Conservation (phyloP, 64 coral and sea anemone species). For the Porites lutea region DNA sequence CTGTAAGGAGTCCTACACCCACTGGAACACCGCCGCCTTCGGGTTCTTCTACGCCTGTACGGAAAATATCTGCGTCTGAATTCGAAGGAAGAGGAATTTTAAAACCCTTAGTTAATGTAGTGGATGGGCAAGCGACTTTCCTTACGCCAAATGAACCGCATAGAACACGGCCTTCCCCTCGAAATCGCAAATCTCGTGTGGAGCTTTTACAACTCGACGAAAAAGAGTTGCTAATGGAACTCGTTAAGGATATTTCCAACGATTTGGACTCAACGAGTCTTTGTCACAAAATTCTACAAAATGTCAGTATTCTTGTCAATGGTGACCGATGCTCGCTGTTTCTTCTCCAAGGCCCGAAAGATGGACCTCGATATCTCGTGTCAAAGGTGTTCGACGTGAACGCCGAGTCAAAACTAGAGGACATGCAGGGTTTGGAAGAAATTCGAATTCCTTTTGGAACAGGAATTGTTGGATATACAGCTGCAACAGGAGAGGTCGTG, state of each 20-base stretch:
- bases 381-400: constrained; percentile 99
- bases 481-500: constrained; percentile 95
- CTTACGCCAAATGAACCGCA: constrained; percentile 88
- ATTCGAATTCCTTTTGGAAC: constrained; percentile 97
- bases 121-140: constrained; percentile 98
- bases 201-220: constrained; percentile 95
- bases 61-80: constrained; percentile 99
- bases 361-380: constrained; percentile 94
- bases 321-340: constrained; percentile 98
- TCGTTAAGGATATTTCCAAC: constrained; percentile 97
- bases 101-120: constrained; percentile 96
- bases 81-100: constrained; percentile 98
- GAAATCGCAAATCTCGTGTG: constrained; percentile 93
- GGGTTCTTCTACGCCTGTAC: constrained; percentile 91
- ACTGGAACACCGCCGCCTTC: constrained; percentile 96
- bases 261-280: constrained; percentile 97
- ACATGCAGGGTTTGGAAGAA: constrained; percentile 97
- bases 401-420: constrained; percentile 98
- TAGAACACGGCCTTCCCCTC: constrained; percentile 70
- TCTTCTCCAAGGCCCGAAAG: constrained; percentile 90
- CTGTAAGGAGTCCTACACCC: constrained; percentile 82
- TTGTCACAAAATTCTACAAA: constrained; percentile 99
- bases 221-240: constrained; percentile 96
- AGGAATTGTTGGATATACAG: constrained; percentile 96
- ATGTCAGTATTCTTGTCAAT: constrained; percentile 98